Evolutionary conservation across 2,888 invertebrate genomes (phyloP), one percentile per base, ranked within the genome.

Genomic region (Urechis unicinctus): DNA sequence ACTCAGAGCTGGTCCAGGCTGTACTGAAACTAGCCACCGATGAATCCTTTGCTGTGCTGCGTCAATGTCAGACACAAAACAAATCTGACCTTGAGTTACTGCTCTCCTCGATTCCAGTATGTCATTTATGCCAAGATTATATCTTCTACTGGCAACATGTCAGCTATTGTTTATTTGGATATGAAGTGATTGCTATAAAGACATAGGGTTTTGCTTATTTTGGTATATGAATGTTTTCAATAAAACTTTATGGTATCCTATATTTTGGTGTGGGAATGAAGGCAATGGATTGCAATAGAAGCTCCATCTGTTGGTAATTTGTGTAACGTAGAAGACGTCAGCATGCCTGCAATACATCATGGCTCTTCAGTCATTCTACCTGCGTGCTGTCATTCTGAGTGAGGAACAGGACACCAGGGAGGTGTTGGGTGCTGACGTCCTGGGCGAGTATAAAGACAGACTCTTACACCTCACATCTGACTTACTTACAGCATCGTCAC

Each of bases 321-420:
- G 28, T 24, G 55, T 25, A 25, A 56, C 13, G n/a, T 53, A 66
- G 66, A 52, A 59, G 47, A 59, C 62, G 13, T 67, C 66, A 2
- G 70, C 75, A 2, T 71, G 72, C 58, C 62, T 74, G 22, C 63
- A 66, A 30, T 77, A 75, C 54, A 58, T 77, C 59, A 68, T 71
- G 66, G 68, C 75, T 1, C 66, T 75, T n/a, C 73, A 72, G 56
- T 73, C 71, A 1, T 68, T 70, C 62, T 57, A 74, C 48, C 64
- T 76, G 30, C 62, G 72, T 52, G 68, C 69, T 51, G 66, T 68
- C 45, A 65, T 75, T 1, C 61, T 74, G 30, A 64, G 55, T 24
- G 24, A 53, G 24, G 36, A 36, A 36, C 17, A 13, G 9, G 9
- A 9, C 9, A 17, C 9, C 9, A 36, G 6, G 6, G 6, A 6